Base-by-base conservation (phyloP, 2,888 invertebrate species). In the Cataglyphis altisquamis region DNA sequence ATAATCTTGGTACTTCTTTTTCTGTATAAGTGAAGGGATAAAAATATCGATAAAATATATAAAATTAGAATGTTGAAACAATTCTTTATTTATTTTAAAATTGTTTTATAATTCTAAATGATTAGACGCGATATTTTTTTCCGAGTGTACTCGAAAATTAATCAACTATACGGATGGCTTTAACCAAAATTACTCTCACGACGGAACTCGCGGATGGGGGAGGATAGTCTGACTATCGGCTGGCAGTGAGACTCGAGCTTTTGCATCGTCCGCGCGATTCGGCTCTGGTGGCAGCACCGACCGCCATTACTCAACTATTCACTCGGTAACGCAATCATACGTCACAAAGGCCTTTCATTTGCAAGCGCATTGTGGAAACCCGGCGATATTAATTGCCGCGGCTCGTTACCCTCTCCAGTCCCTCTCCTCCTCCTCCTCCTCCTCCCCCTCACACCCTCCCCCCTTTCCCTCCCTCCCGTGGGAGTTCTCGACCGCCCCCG, bases 261-360 rank as follows among this genome's bases (percentile, higher is more conserved):
- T 90, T 90, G 90, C 90, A 89, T 88, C 86, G 90, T 88, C 87
- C 86, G 89, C 90, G 87, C 91, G 92, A 91, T 93, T 92, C 91
- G 92, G 91, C 90, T 88, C 90, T 88, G 92, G 92, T 90, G 89
- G 91, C 91, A 90, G 90, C 92, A 86, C 92, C 92, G 89, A 93
- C 92, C 93, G 92, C 94, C 94, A 94, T 94, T 94, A 94, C 94
- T 94, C 94, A 94, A 93, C 94, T 94, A 94, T 94, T 94, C 94
- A 94, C 94, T 94, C 93, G 94, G 93, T 93, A 94, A 94, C 94
- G 94, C 94, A 94, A 94, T 94, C 94, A 94, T 94, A 94, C 94
- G 94, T 94, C 94, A 94, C 94, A 94, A 94, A 94, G 94, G 94
- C 94, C 94, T 94, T 94, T 94, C 94, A 94, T 94, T 94, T 94